Evolutionary conservation across 35 echinoderm and acorn worm genomes (phyloP).

Genomic region (Apostichopus californicus): DNA sequence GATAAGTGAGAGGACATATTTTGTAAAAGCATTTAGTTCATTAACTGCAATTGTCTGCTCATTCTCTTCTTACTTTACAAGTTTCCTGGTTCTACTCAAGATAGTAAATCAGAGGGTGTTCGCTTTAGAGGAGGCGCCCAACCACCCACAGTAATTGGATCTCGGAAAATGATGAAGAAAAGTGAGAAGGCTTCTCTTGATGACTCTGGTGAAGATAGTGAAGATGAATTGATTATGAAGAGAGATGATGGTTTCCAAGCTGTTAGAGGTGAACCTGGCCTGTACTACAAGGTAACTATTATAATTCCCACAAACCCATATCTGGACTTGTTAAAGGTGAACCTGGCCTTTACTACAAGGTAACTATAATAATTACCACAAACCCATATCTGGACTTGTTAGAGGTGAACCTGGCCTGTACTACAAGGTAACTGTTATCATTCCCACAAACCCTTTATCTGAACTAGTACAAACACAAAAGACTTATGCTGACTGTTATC

Average conservation of each 20-base stretch:
- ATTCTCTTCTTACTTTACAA: neutral
- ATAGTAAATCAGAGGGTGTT: neutral
- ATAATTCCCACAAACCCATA: neutral
- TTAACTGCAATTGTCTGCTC: too few species aligned
- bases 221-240: conserved; percentile 75
- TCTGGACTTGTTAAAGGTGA: neutral
- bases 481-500: too few species aligned
- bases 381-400: too few species aligned
- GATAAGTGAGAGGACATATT: too few species aligned
- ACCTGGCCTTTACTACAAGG: neutral
- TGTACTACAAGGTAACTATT: conserved; percentile 55
- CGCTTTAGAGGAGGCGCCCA: conserved; percentile 49
- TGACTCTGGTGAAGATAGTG: conserved; percentile 77
- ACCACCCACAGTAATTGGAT: conserved; percentile 74
- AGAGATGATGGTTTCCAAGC: conserved; percentile 76
- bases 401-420: neutral
- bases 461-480: too few species aligned
- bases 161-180: conserved; percentile 71
- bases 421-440: neutral
- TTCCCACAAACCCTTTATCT: too few species aligned
- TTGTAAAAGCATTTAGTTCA: too few species aligned
- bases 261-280: conserved; percentile 90
- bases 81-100: neutral
- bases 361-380: neutral
- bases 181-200: conserved; percentile 62